These are phyloP conservation scores for Drosophila histrio DNA, from an alignment of 2,888 invertebrate genomes.

Conservation along the genomic window DNA sequence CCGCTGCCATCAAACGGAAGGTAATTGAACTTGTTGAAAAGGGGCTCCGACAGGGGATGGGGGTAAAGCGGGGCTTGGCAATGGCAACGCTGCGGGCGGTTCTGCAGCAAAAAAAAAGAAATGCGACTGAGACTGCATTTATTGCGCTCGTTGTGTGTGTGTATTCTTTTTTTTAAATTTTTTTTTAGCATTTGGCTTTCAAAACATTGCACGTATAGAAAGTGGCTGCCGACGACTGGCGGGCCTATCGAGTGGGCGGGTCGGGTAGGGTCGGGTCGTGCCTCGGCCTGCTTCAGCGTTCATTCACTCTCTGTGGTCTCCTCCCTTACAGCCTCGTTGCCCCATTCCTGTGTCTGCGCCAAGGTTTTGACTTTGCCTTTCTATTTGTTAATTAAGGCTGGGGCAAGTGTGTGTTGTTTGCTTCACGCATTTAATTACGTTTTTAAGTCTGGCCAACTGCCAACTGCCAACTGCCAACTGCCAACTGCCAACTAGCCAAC, in stretches of 20 bases:
- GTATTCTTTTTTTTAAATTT: slow-evolving; percentile 9
- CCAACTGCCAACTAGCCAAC: slow-evolving; percentile 17
- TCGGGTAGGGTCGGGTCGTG: neutral
- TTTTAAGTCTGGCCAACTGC: slow-evolving; percentile 58
- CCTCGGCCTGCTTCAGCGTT: slow-evolving; percentile 68
- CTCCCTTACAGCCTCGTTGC: neutral
- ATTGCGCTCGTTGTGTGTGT: slow-evolving; percentile 58
- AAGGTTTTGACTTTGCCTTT: slow-evolving; percentile 69
- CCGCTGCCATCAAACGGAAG: slow-evolving; percentile 87
- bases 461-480: slow-evolving; percentile 20
- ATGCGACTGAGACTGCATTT: slow-evolving; percentile 69
- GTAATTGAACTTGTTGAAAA: slow-evolving; percentile 84
- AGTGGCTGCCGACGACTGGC: slow-evolving; percentile 57
- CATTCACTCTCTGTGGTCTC: slow-evolving; percentile 60
- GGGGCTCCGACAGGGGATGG: slow-evolving; percentile 6
- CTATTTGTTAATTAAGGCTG: slow-evolving; percentile 75
- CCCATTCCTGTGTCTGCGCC: slow-evolving; percentile 57
- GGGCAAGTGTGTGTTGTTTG: slow-evolving; percentile 30
- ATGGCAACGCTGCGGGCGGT: slow-evolving; percentile 67
- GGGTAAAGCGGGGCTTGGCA: slow-evolving; percentile 32
- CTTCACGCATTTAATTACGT: slow-evolving; percentile 75
- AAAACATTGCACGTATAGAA: slow-evolving; percentile 70
- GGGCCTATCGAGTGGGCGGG: slow-evolving; percentile 60
- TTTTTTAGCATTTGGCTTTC: slow-evolving; percentile 68
- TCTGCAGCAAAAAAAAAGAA: slow-evolving; percentile 38